Evolutionary conservation across 2,113 vertebrate genomes (phyloP).

Genomic region (Galemys pyrenaicus): DNA sequence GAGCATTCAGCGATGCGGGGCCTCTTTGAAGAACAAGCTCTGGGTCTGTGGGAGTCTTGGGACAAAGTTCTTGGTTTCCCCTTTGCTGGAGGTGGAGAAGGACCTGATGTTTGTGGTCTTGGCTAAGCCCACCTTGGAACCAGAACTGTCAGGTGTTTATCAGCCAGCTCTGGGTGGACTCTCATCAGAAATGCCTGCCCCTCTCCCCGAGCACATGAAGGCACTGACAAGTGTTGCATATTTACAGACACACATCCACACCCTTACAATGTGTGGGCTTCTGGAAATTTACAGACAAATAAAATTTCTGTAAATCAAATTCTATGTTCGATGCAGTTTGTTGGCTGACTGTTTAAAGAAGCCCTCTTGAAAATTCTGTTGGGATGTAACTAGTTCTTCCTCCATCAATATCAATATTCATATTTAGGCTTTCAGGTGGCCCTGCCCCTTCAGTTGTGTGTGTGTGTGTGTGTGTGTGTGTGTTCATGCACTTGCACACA

Average conservation of each 20-base stretch:
- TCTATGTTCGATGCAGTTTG: background rate
- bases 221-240: background rate
- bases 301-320: constrained; percentile 1
- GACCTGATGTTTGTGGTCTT: background rate
- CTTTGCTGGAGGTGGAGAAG: background rate
- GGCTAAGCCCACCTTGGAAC: background rate
- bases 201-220: background rate
- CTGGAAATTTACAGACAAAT: background rate
- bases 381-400: background rate
- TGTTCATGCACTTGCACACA: fast-evolving
- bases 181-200: background rate
- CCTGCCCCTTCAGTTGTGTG: background rate
- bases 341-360: constrained; percentile 25
- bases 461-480: fast-evolving
- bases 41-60: background rate
- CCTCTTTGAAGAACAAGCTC: background rate
- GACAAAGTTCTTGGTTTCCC: background rate
- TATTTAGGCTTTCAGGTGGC: background rate
- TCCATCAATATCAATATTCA: background rate
- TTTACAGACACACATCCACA: background rate
- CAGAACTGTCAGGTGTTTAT: background rate
- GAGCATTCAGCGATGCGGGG: background rate
- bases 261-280: background rate
- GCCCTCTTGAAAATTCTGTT: background rate
- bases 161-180: no score